Conservation (phyloP, 2,113 vertebrate genomes). For the Colistium nudipinnis region DNA sequence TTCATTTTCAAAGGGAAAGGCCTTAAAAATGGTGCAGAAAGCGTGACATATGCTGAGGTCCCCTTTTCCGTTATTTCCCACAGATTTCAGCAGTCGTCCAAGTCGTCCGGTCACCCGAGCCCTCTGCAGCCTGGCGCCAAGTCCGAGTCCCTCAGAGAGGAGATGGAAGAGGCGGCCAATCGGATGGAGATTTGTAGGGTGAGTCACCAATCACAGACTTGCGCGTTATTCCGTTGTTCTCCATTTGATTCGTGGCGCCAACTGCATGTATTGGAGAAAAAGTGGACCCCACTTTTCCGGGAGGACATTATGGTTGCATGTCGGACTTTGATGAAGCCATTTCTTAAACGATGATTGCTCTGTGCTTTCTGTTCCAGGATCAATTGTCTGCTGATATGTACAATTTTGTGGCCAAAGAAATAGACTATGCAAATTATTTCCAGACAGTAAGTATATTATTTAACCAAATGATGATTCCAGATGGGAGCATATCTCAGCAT, state of each 20-base stretch:
- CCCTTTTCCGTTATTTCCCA: neutral
- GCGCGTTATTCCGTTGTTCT: neutral
- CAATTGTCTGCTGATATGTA: constrained; percentile 99
- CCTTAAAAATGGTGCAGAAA: neutral
- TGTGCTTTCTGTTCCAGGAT: constrained; percentile 83
- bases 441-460: constrained; percentile 88
- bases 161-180: constrained; percentile 99
- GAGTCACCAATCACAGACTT: constrained; percentile 41
- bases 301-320: constrained; percentile 9
- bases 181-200: constrained; percentile 99
- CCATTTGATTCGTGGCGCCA: constrained; percentile 30
- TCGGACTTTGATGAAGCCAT: constrained; percentile 1
- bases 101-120: constrained; percentile 93
- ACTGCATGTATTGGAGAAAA: constrained; percentile 28
- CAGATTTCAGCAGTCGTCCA: constrained; percentile 96
- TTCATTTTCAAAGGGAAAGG: neutral
- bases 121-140: constrained; percentile 93
- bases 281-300: constrained; percentile 15
- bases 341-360: neutral
- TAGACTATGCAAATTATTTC: constrained; percentile 99
- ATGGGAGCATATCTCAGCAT: neutral
- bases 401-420: constrained; percentile 99
- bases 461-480: neutral
- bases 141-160: constrained; percentile 94
- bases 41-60: neutral